Percentiles rank a stretch among this genome's conserved stretches.
These are phyloP conservation scores for Ceratina calcarata DNA, from an alignment of 1,140 invertebrate genomes.

Conservation along the genomic window DNA sequence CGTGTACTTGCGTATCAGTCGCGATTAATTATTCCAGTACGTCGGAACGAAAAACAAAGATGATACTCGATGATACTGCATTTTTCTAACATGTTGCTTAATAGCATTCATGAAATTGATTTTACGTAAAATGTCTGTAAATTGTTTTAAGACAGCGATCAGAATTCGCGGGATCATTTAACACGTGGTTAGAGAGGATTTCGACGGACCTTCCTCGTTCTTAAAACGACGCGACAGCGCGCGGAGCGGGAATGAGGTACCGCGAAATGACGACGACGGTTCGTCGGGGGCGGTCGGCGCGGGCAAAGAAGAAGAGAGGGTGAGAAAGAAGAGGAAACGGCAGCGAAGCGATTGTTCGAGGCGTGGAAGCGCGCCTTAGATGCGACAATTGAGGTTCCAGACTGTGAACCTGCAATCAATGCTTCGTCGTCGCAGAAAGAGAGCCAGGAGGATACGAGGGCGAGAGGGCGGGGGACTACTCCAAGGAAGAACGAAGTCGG, in stretches of 20 bases:
- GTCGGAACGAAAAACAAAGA: constrained; percentile 12
- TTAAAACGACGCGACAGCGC: constrained; percentile 22
- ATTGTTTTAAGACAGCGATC: background rate
- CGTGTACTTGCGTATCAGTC: background rate
- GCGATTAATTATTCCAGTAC: constrained; percentile 19
- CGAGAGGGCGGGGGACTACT: constrained; percentile 9
- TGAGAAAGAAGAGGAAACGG: constrained; percentile 61
- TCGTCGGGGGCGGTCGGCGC: constrained; percentile 6
- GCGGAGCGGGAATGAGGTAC: constrained; percentile 17
- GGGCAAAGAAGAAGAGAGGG: constrained; percentile 37
- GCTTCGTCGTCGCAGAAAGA: constrained; percentile 65
- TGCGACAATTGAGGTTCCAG: constrained; percentile 78
- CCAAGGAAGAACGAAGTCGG: constrained; percentile 36
- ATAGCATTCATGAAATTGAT: no score
- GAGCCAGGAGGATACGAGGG: constrained; percentile 34
- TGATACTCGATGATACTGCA: background rate
- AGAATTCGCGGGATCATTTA: background rate
- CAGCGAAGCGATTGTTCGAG: constrained; percentile 74
- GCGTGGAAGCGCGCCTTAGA: constrained; percentile 77
- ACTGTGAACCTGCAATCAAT: constrained; percentile 79
- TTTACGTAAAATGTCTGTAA: background rate
- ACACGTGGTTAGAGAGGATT: constrained; percentile 66
- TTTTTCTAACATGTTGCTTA: no score
- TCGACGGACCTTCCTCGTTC: constrained; percentile 57
- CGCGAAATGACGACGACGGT: background rate